Base-by-base conservation (phyloP, 2,113 vertebrate species). In the Pterocles orientalis region DNA sequence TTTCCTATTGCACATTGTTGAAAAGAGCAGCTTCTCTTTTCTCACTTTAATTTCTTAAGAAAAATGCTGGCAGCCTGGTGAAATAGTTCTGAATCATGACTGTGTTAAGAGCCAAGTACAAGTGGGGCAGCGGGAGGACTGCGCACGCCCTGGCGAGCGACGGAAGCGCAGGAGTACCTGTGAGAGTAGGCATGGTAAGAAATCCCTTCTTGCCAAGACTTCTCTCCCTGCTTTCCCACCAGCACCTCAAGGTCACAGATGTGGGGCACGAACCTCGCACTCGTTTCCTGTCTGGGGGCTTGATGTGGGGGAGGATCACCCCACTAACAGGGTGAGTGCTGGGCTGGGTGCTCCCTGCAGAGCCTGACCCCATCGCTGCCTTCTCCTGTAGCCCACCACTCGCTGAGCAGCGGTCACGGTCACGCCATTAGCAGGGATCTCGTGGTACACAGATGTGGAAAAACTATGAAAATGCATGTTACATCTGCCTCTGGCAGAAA, bases 121-220 rank as follows among this genome's bases (percentile, higher is more conserved):
- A 25, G 57, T 5, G 20, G 53, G 34, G 66, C 26, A 70, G 64
- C 12, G 48, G 39, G 29, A 76, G 61, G 33, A 23, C 36, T 39
- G 23, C 2, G 18, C 36, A 2, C 4, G 1, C 51, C 2, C 2
- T 1, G 10, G 43, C 24, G 16, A 66, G 69, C 8, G 1, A 16
- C 20, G 61, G 62, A 31, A 68, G 39, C 14, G 0, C 47, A 14
- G 80, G 13, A 58, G 45, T 29, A 14, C 45, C 34, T 39, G 8
- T 0, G 9, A 20, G 7, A 50, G 41, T 3, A 16, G 36, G 4
- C 45, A 61, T 2, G 1, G 10, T 53, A 34, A 41, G 82, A 71
- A 82, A 57, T 18, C 16, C 12, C 0, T 39, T 23, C 28, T 56
- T 43, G 28, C 14, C n/a, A 45, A 64, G 45, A 28, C 50, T 72